These are phyloP conservation scores for Zhengitettix transpicula DNA, from an alignment of 2,888 invertebrate genomes.

Conservation along the genomic window DNA sequence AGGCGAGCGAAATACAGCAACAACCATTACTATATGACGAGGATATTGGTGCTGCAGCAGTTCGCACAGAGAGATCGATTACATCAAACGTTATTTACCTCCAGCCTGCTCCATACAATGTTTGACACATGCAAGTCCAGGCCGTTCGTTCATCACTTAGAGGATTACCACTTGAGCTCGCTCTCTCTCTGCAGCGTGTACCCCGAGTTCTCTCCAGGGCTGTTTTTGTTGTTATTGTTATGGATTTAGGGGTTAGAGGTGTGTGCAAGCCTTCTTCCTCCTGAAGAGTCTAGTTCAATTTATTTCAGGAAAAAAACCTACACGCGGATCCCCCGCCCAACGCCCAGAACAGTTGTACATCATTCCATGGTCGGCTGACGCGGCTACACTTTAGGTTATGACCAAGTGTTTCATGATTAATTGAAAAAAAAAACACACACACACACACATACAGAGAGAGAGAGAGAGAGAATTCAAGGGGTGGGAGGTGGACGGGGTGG, in stretches of 20 bases:
- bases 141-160: background rate
- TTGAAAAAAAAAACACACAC: background rate
- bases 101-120: background rate
- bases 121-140: background rate
- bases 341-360: background rate
- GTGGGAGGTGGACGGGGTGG: background rate
- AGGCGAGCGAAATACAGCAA: background rate
- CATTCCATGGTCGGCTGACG: background rate
- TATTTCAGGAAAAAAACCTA: background rate
- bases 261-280: background rate
- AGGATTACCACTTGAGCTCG: background rate
- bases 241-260: background rate
- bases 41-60: background rate
- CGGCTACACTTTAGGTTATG: background rate
- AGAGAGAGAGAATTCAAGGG: background rate
- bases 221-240: background rate
- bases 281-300: background rate
- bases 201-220: too few species aligned
- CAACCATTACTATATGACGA: background rate
- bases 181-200: background rate
- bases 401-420: background rate
- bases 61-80: background rate
- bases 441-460: background rate
- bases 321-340: background rate
- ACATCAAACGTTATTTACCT: background rate